Conservation (phyloP, 2,888 invertebrate genomes). For the Perithous albicinctus region DNA sequence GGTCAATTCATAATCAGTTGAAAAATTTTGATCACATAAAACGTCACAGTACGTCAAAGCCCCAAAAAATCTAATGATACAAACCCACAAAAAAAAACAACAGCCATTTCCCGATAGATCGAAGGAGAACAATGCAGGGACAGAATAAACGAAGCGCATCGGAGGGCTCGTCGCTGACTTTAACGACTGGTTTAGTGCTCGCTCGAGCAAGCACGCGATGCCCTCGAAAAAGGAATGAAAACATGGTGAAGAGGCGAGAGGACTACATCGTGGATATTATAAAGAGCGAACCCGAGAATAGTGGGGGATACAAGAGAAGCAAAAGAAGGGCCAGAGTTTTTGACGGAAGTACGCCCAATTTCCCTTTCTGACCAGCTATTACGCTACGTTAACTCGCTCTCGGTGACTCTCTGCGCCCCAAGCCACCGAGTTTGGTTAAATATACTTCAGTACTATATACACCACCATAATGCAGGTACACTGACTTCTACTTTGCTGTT, state of each 20-base stretch:
- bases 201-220: conserved; percentile 53
- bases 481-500: too few species aligned
- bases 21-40: too few species aligned
- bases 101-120: background rate
- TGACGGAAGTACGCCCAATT: conserved; percentile 71
- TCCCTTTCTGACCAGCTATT: conserved; percentile 67
- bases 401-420: conserved; percentile 45
- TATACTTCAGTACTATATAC: background rate
- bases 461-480: background rate
- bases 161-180: conserved; percentile 35
- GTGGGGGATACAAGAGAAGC: conserved; percentile 1
- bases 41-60: too few species aligned
- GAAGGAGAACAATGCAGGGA: conserved; percentile 8
- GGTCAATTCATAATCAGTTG: too few species aligned
- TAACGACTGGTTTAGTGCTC: conserved; percentile 43
- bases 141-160: conserved; percentile 33
- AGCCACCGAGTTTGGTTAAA: background rate
- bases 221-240: conserved; percentile 11
- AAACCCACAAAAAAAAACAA: background rate
- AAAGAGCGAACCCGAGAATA: conserved; percentile 9
- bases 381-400: conserved; percentile 65
- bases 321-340: conserved; percentile 53
- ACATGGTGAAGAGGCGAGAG: background rate
- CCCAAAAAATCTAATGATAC: background rate
- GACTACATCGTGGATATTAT: background rate